Conservation (phyloP, 2,797 vertebrate species). For the Tympanoctomys barrerae region DNA sequence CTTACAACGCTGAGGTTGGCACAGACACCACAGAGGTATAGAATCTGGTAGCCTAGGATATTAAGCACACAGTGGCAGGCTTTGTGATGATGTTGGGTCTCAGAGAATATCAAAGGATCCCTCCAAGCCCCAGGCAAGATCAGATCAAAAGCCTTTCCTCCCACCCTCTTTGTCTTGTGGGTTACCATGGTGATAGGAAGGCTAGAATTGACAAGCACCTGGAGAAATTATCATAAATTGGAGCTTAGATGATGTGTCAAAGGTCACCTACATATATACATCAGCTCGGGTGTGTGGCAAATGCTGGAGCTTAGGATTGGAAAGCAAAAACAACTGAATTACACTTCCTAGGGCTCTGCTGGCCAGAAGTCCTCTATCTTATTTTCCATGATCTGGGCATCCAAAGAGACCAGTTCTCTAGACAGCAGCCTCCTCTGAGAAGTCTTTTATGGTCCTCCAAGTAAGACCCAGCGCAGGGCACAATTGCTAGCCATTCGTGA, state of each 20-base stretch:
- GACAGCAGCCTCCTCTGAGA: not conserved
- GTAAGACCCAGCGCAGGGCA: not conserved
- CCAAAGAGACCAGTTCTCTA: not conserved
- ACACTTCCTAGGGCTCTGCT: not conserved
- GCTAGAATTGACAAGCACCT: not conserved
- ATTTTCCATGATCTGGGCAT: not conserved
- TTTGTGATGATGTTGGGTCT: not conserved
- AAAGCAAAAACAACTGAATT: not conserved
- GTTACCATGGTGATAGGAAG: slow-evolving; percentile 64
- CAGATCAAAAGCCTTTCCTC: slow-evolving; percentile 54
- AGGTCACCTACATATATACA: not conserved
- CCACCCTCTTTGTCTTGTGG: slow-evolving; percentile 3
- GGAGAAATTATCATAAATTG: slow-evolving; percentile 18
- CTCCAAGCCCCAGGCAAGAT: not conserved
- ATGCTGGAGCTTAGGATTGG: not conserved
- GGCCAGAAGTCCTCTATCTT: not conserved
- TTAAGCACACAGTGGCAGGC: not conserved
- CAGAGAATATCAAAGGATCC: slow-evolving; percentile 1
- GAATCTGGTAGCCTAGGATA: not conserved
- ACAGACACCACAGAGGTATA: not conserved
- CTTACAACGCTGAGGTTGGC: not conserved
- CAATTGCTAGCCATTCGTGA: not conserved
- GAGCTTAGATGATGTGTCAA: not conserved
- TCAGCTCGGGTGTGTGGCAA: not conserved
- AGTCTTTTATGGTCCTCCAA: too few relatives aligned